Evolutionary conservation across 2,797 vertebrate genomes (phyloP).

Genomic region (Gambelia wislizenii): DNA sequence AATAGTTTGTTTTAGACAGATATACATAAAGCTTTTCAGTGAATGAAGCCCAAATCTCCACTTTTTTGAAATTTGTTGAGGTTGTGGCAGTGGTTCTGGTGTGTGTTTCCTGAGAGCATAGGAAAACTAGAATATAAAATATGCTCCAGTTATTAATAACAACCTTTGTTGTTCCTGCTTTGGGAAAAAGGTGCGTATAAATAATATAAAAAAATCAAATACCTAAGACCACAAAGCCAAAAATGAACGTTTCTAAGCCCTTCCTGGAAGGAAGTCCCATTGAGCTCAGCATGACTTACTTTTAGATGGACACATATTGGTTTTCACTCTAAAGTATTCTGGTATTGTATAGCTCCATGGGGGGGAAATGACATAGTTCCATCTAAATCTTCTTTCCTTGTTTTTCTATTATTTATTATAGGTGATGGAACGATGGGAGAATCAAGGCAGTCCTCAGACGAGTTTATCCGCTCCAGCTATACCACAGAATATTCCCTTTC

Average conservation of each 20-base stretch:
- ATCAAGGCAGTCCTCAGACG: slow-evolving; percentile 92
- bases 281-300: background rate
- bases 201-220: no score
- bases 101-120: background rate
- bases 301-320: background rate
- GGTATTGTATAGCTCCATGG: background rate
- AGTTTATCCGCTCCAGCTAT: slow-evolving; percentile 89
- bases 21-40: background rate
- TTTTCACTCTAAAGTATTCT: background rate
- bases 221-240: no score
- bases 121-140: background rate
- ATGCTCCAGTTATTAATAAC: background rate
- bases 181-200: no score
- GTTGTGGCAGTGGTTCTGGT: background rate
- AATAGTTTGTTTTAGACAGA: background rate
- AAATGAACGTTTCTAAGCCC: background rate
- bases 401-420: slow-evolving; percentile 78
- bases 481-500: slow-evolving; percentile 91
- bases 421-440: slow-evolving; percentile 96
- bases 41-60: background rate
- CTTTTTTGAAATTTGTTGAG: background rate
- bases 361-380: background rate
- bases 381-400: background rate
- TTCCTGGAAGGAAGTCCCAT: background rate
- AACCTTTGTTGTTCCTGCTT: background rate